These are phyloP conservation scores for Collichthys lucidus DNA, from an alignment of 2,113 vertebrate species.

Conservation along the genomic window DNA sequence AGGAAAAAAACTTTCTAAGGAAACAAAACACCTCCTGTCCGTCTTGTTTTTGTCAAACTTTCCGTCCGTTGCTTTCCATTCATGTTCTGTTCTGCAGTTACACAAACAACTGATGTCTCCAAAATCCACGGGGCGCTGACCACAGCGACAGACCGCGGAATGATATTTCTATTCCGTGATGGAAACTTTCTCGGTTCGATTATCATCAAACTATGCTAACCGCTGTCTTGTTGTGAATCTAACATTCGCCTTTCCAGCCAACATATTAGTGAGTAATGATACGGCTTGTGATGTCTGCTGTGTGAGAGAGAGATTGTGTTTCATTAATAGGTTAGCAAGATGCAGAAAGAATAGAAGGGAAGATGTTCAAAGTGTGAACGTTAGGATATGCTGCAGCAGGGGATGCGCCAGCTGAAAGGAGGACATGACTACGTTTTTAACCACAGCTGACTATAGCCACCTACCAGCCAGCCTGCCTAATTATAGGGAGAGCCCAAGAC, in stretches of 20 bases:
- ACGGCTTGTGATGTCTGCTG: slow-evolving; percentile 27
- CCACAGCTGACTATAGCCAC: slow-evolving; percentile 55
- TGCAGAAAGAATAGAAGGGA: neutral
- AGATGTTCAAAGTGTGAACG: neutral
- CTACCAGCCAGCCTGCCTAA: slow-evolving; percentile 48
- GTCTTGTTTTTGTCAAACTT: slow-evolving; percentile 20
- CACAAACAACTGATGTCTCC: slow-evolving; percentile 54
- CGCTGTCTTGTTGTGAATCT: slow-evolving; percentile 41
- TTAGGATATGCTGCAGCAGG: neutral
- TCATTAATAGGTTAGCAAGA: neutral
- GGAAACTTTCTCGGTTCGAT: slow-evolving; percentile 60
- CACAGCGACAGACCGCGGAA: slow-evolving; percentile 25
- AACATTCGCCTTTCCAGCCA: slow-evolving; percentile 43
- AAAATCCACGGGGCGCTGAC: slow-evolving; percentile 20
- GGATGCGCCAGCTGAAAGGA: slow-evolving; percentile 43
- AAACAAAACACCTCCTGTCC: slow-evolving; percentile 34
- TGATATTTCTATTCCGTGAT: slow-evolving; percentile 39
- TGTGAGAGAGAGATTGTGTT: neutral
- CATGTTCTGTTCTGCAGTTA: slow-evolving; percentile 33
- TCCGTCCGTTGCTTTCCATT: slow-evolving; percentile 33
- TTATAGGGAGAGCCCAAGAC: slow-evolving; percentile 69
- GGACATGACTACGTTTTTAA: slow-evolving; percentile 38
- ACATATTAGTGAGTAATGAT: slow-evolving; percentile 42
- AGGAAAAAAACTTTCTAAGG: slow-evolving; percentile 9
- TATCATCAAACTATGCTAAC: slow-evolving; percentile 44